A percentile compares a stretch with the other conserved stretches of the same genome.
Conservation (phyloP, 2,888 invertebrate species). For the Anoplius nigerrimus region DNA sequence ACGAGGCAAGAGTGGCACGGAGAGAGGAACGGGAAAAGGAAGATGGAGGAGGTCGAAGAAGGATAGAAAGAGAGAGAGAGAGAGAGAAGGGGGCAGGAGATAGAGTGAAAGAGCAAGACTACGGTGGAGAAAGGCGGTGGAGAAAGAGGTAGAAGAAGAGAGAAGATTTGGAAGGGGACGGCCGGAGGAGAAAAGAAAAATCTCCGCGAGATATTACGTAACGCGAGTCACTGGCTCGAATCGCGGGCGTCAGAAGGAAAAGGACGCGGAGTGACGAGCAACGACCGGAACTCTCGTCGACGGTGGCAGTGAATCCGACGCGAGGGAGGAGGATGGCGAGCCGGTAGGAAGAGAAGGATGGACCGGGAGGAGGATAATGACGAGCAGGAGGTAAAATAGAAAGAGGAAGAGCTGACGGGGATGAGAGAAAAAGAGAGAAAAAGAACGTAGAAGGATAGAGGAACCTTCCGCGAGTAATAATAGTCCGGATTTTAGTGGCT, state of each 20-base stretch:
- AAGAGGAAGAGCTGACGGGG: background rate
- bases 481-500: constrained; percentile 44
- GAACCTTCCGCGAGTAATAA: constrained; percentile 56
- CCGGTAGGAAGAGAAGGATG: constrained; percentile 7
- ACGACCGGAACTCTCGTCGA: constrained; percentile 63
- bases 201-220: constrained; percentile 44
- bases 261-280: constrained; percentile 51
- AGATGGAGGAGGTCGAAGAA: background rate
- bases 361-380: constrained; percentile 1
- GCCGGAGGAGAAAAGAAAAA: constrained; percentile 26
- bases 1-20: background rate
- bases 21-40: background rate
- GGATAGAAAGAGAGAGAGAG: constrained; percentile 4
- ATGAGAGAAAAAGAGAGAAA: constrained; percentile 13
- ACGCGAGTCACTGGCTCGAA: constrained; percentile 35
- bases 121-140: background rate
- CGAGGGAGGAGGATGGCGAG: constrained; percentile 9
- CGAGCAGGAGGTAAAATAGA: background rate
- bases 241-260: constrained; percentile 21
- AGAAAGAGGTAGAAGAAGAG: background rate
- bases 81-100: background rate
- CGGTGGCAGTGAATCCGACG: constrained; percentile 66
- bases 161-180: background rate
- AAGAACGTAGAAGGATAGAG: constrained; percentile 9
- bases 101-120: background rate